Conservation (phyloP, 2,888 invertebrate genomes). For the Drosophila setosimentum region DNA sequence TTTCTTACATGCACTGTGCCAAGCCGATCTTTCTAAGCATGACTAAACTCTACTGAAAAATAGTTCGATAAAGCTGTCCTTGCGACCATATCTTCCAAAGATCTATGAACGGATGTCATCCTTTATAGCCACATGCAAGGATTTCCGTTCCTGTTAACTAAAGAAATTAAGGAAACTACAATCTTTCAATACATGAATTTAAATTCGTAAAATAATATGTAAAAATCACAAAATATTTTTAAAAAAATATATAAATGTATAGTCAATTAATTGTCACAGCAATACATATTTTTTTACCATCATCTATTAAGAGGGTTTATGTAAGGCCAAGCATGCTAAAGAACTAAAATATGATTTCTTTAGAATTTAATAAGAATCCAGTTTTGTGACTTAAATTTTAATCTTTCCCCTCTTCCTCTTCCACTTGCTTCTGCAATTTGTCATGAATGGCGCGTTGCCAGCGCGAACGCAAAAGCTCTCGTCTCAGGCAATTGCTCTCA, state of each 20-base stretch:
- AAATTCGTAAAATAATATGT: neutral
- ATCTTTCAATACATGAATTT: neutral
- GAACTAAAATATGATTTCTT: neutral
- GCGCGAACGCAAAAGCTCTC: conserved; percentile 81
- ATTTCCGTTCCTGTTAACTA: neutral
- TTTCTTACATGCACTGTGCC: neutral
- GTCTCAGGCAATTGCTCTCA: conserved; percentile 76
- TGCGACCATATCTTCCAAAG: neutral
- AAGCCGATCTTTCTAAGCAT: neutral
- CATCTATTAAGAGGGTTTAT: neutral
- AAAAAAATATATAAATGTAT: neutral
- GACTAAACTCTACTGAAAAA: neutral
- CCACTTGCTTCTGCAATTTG: conserved; percentile 47
- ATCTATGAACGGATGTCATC: neutral
- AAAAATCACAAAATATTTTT: neutral
- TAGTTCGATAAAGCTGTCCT: neutral
- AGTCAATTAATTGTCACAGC: neutral
- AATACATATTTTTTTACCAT: neutral
- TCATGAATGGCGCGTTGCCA: conserved; percentile 59
- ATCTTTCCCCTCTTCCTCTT: conserved; percentile 7
- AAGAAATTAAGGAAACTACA: neutral
- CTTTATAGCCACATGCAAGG: neutral
- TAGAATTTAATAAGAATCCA: neutral
- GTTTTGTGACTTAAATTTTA: neutral
- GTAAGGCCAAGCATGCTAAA: neutral